Percentiles rank a stretch among this genome's conserved stretches.
Conservation (phyloP, 2,113 vertebrate genomes). For the Hemiprocne comata region DNA sequence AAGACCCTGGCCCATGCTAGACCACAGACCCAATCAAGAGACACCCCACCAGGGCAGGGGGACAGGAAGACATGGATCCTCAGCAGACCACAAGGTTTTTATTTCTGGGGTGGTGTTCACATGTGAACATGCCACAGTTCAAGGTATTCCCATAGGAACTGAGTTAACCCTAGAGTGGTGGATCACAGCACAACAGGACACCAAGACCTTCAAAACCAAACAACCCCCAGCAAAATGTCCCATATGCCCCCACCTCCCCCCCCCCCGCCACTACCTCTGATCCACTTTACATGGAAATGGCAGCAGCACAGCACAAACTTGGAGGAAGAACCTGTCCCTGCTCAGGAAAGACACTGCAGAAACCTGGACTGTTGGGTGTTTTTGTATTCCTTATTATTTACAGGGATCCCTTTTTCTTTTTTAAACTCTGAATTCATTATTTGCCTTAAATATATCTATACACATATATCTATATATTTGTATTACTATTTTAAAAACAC, state of each 20-base stretch:
- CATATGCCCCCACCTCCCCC: not conserved
- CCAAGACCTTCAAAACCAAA: not conserved
- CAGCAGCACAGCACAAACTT: not conserved
- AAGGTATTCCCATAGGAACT: not conserved
- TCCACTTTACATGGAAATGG: not conserved
- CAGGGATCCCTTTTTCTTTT: not conserved
- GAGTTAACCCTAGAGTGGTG: not conserved
- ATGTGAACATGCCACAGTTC: rapidly evolving
- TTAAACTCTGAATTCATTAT: not conserved
- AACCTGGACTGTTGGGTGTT: not conserved
- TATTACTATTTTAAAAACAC: not conserved
- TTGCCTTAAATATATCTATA: not conserved
- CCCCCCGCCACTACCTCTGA: too few relatives aligned
- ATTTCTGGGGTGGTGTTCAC: not conserved
- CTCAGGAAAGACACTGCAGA: not conserved
- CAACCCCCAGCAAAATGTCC: not conserved
- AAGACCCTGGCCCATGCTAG: rapidly evolving
- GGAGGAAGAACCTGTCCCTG: not conserved
- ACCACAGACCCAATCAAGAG: not conserved
- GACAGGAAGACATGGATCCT: not conserved
- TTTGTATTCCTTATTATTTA: not conserved
- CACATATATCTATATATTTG: not conserved
- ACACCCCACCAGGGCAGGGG: not conserved
- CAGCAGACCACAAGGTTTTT: rapidly evolving
- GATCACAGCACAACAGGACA: not conserved